Percentiles rank a stretch among this genome's conserved stretches.
Evolutionary conservation across 2,797 vertebrate species (phyloP).

Genomic region (Echiichthys vipera): DNA sequence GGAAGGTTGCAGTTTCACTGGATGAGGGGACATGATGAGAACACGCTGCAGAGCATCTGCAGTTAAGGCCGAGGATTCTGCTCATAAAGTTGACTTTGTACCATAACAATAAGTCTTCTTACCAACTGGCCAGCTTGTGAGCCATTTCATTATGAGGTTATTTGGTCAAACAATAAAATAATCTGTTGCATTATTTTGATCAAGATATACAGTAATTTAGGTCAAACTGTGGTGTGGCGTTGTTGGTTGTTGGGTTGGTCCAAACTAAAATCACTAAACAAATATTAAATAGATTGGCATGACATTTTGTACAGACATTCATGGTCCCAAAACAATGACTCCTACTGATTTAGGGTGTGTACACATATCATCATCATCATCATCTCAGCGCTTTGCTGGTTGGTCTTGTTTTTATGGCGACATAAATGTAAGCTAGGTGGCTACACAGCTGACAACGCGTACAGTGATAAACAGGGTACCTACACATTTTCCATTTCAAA

Average conservation of each 20-base stretch:
- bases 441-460: too few relatives aligned
- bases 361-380: too few relatives aligned
- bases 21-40: conserved; percentile 20
- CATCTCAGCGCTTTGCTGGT: too few relatives aligned
- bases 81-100: not conserved
- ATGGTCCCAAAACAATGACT: not conserved
- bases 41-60: not conserved
- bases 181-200: not conserved
- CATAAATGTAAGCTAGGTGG: too few relatives aligned
- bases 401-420: too few relatives aligned
- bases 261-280: not conserved
- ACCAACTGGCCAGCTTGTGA: not conserved
- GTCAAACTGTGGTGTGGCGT: not conserved
- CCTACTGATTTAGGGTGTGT: not conserved
- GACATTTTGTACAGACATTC: not conserved
- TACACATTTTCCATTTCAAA: too few relatives aligned
- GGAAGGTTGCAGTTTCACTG: conserved; percentile 45
- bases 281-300: not conserved
- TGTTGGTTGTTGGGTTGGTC: not conserved
- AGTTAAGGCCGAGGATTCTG: not conserved
- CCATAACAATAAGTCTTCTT: not conserved
- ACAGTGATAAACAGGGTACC: too few relatives aligned
- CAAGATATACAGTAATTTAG: not conserved
- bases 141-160: not conserved
- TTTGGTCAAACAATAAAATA: not conserved